These are phyloP conservation scores for Monopis laevigella DNA, from an alignment of 2,888 invertebrate species.

Conservation along the genomic window DNA sequence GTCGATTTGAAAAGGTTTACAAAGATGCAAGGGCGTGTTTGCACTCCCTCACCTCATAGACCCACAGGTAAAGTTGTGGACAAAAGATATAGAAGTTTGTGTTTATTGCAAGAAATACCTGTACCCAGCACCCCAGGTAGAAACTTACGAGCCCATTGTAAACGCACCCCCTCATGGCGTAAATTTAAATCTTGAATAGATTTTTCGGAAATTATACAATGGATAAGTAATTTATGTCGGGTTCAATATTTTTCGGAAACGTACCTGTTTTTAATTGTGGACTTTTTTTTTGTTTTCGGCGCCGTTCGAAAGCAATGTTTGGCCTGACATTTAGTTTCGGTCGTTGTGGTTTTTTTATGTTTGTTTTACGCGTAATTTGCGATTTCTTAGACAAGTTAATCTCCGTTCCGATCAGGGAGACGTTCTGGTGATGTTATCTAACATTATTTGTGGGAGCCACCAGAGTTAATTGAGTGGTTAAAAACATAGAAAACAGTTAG, in stretches of 20 bases:
- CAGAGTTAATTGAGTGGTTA: slow-evolving; percentile 33
- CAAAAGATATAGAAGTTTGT: slow-evolving; percentile 50
- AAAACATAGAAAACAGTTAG: slow-evolving; percentile 21
- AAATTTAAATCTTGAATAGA: slow-evolving; percentile 33
- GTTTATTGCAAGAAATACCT: slow-evolving; percentile 57
- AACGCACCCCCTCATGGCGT: slow-evolving; percentile 35
- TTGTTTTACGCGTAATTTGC: slow-evolving; percentile 62
- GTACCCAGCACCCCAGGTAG: slow-evolving; percentile 56
- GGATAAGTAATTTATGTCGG: slow-evolving; percentile 59
- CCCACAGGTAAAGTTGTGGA: slow-evolving; percentile 56
- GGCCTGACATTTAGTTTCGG: slow-evolving; percentile 48
- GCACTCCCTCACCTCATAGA: slow-evolving; percentile 29
- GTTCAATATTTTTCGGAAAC: slow-evolving; percentile 53
- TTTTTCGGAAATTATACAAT: slow-evolving; percentile 63
- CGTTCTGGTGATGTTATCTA: slow-evolving; percentile 25
- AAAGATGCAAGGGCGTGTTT: slow-evolving; percentile 33
- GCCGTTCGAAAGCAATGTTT: slow-evolving; percentile 35
- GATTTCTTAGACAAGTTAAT: slow-evolving; percentile 31
- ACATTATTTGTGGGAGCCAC: slow-evolving; percentile 25
- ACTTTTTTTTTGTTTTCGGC: slow-evolving; percentile 29
- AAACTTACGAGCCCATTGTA: slow-evolving; percentile 44
- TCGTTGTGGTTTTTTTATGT: slow-evolving; percentile 43
- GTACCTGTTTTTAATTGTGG: slow-evolving; percentile 35
- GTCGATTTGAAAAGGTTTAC: slow-evolving; percentile 6
- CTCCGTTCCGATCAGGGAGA: slow-evolving; percentile 25